These are phyloP conservation scores for Ciconia stormi DNA, from an alignment of 2,113 vertebrate species.

Conservation along the genomic window DNA sequence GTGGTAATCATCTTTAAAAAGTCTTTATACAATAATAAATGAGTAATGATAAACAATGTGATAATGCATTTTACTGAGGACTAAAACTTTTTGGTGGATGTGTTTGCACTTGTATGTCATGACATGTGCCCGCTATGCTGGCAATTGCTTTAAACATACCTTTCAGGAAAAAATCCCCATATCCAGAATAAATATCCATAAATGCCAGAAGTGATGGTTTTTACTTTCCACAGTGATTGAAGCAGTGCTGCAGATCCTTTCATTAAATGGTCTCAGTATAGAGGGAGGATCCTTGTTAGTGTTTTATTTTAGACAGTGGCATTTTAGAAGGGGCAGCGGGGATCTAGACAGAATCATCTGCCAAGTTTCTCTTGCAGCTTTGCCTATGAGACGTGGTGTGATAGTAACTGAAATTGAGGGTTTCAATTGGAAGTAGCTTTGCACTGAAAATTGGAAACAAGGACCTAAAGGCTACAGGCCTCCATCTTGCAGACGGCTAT, in stretches of 20 bases:
- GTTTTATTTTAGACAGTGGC: background rate
- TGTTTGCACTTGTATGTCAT: background rate
- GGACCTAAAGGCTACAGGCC: background rate
- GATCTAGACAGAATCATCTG: background rate
- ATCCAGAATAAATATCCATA: background rate
- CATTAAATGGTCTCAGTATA: background rate
- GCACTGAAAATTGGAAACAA: background rate
- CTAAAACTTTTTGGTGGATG: background rate
- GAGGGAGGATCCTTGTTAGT: background rate
- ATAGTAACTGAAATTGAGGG: background rate
- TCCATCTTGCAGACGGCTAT: background rate
- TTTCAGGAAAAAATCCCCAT: background rate
- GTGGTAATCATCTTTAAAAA: background rate
- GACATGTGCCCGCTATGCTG: no score
- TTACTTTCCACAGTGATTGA: background rate
- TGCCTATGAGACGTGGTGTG: background rate
- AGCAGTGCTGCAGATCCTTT: background rate
- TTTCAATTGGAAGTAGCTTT: slow-evolving; percentile 25
- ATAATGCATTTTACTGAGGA: background rate
- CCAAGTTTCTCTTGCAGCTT: background rate
- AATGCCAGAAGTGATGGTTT: background rate
- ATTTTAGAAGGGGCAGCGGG: background rate
- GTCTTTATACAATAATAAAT: background rate
- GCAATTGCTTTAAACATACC: background rate
- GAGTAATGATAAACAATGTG: background rate